phyloP scores from a whole-genome alignment of 1,140 invertebrate species.

The Phymastichus coffea region DNA sequence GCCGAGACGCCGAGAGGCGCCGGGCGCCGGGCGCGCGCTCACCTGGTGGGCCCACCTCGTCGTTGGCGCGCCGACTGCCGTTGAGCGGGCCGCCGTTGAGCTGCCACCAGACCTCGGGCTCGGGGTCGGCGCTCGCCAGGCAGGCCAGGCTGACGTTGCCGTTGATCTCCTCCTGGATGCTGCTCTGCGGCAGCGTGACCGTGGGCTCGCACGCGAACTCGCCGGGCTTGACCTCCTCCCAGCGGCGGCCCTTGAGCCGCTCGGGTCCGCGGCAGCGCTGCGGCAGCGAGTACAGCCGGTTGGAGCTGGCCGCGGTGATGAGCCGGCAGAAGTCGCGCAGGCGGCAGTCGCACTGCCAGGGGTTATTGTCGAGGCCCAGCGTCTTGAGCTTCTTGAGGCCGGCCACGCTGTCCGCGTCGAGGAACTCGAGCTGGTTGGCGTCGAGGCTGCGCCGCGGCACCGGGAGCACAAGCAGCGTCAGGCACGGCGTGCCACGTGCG shows the following conservation, averaged over 20 bases:
- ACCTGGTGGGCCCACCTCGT: conserved; percentile 12
- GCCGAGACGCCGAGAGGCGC: too few relatives aligned
- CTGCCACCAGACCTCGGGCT: conserved; percentile 81
- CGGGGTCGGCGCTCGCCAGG: conserved; percentile 76
- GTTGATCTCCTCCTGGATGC: conserved; percentile 69
- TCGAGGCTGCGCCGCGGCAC: conserved; percentile 54
- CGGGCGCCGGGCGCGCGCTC: too few relatives aligned
- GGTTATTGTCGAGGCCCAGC: conserved; percentile 79
- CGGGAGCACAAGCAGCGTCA: neutral
- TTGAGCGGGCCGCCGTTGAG: conserved; percentile 65
- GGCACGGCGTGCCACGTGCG: neutral
- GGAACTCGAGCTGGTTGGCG: conserved; percentile 66
- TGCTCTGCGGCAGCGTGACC: conserved; percentile 62
- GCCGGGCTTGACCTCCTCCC: conserved; percentile 65
- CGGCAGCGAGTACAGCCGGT: conserved; percentile 66
- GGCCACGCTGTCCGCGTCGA: conserved; percentile 67
- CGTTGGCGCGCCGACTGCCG: neutral
- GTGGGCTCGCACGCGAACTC: conserved; percentile 77
- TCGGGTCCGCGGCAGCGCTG: conserved; percentile 65
- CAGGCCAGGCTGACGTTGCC: conserved; percentile 80
- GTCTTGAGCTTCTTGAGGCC: conserved; percentile 72
- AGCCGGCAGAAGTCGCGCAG: conserved; percentile 78
- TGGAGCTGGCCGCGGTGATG: conserved; percentile 65
- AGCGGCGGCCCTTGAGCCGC: conserved; percentile 61
- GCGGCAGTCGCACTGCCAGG: conserved; percentile 86